A percentile compares a stretch with the other conserved stretches of the same genome.
Evolutionary conservation across 2,888 invertebrate genomes (phyloP).

Genomic region (Drosophila rubida): DNA sequence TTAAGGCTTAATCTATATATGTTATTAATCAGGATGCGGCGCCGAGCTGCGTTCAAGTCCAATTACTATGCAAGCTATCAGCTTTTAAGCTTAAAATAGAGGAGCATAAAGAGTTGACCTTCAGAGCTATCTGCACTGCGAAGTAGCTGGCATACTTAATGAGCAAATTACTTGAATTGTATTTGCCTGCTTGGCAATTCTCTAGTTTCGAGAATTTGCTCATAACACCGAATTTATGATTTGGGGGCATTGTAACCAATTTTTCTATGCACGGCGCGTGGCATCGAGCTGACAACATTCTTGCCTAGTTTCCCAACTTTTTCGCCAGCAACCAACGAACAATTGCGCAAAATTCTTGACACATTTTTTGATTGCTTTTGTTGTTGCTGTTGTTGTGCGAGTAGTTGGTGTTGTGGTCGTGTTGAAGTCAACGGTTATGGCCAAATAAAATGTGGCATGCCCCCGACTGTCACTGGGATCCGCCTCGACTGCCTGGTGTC

Average conservation of each 20-base stretch:
- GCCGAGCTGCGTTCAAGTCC: not conserved
- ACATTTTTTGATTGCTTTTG: constrained; percentile 49
- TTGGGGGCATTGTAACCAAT: not conserved
- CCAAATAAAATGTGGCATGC: constrained; percentile 60
- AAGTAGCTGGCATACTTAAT: too few relatives aligned
- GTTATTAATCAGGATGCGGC: not conserved
- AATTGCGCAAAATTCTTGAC: constrained; percentile 61
- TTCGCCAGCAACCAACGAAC: constrained; percentile 12
- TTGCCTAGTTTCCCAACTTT: not conserved
- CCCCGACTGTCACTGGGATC: not conserved
- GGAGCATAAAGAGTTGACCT: too few relatives aligned
- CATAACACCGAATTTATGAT: not conserved
- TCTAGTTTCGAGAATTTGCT: not conserved
- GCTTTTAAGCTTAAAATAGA: too few relatives aligned
- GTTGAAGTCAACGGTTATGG: constrained; percentile 72
- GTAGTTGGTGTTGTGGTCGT: constrained; percentile 50
- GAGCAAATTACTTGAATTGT: not conserved
- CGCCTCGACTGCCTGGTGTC: constrained; percentile 26
- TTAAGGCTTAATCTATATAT: not conserved
- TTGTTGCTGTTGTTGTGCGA: constrained; percentile 11
- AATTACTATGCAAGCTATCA: not conserved
- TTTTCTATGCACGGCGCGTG: not conserved
- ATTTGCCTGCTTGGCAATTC: not conserved
- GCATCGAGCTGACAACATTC: not conserved
- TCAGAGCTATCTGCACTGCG: too few relatives aligned